Percentiles rank a stretch among this genome's conserved stretches.
Conservation (phyloP, 1,140 invertebrate genomes). For the Euschistus heros region DNA sequence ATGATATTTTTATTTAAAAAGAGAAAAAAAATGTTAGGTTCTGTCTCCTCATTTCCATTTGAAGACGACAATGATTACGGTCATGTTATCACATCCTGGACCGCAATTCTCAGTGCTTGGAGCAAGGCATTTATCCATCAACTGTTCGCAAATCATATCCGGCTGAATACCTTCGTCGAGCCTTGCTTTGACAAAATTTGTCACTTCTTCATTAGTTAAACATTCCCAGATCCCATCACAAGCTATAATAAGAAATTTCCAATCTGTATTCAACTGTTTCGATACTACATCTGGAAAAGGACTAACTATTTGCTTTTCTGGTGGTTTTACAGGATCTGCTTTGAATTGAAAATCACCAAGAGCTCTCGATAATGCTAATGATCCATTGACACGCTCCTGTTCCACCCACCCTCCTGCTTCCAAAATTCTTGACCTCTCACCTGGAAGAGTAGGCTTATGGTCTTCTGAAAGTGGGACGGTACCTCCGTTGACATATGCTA, state of each 20-base stretch:
- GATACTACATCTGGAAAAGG: constrained; percentile 86
- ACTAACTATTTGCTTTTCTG: constrained; percentile 95
- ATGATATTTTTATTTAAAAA: too few relatives aligned
- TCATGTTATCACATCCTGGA: constrained; percentile 98
- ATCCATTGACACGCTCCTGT: constrained; percentile 93
- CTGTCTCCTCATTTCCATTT: not conserved
- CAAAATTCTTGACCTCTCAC: constrained; percentile 75
- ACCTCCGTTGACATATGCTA: constrained; percentile 60
- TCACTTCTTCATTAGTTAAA: constrained; percentile 83
- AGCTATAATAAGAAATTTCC: constrained; percentile 93
- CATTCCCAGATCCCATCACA: constrained; percentile 99
- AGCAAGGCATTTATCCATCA: constrained; percentile 87
- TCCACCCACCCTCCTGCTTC: constrained; percentile 96
- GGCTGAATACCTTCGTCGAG: constrained; percentile 74
- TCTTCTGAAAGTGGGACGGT: constrained; percentile 70
- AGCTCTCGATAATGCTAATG: constrained; percentile 91
- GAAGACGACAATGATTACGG: constrained; percentile 62
- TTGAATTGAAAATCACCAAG: constrained; percentile 97
- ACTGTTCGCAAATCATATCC: constrained; percentile 88
- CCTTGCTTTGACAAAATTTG: constrained; percentile 77
- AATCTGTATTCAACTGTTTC: constrained; percentile 68
- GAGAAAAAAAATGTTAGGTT: too few relatives aligned
- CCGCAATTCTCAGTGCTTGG: constrained; percentile 93
- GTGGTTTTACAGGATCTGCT: constrained; percentile 65
- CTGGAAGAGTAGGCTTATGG: constrained; percentile 86